Evolutionary conservation across 2,797 vertebrate genomes (phyloP).

Genomic region (Falco biarmicus): DNA sequence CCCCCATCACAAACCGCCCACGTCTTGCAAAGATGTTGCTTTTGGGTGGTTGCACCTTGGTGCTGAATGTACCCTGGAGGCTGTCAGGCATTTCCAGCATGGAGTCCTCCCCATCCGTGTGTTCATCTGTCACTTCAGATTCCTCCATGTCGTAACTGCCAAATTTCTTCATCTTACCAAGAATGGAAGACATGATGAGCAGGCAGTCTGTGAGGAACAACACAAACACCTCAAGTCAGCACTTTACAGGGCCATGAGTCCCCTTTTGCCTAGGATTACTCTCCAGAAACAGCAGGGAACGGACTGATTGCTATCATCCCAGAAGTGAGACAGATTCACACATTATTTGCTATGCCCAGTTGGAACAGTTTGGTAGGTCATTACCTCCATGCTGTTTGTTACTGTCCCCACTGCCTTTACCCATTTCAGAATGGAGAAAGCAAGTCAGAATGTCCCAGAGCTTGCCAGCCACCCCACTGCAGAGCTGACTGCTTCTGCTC

Average conservation of each 20-base stretch:
- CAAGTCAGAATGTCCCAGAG: not conserved
- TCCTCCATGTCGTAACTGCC: constrained; percentile 74
- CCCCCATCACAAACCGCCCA: constrained; percentile 75
- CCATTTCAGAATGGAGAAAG: not conserved
- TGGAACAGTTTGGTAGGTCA: not conserved
- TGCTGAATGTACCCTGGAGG: not conserved
- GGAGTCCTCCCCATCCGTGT: constrained; percentile 78
- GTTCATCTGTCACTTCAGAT: constrained; percentile 70
- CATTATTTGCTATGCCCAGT: not conserved
- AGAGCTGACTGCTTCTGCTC: not conserved
- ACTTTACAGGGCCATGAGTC: not conserved
- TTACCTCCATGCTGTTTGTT: not conserved
- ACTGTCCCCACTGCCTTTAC: not conserved
- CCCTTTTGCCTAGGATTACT: not conserved
- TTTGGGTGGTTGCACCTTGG: constrained; percentile 59
- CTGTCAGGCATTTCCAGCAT: constrained; percentile 55
- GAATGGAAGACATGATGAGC: constrained; percentile 52
- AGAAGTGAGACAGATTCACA: not conserved
- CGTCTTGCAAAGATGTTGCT: constrained; percentile 61
- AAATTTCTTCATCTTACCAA: constrained; percentile 82
- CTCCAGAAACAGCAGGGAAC: not conserved
- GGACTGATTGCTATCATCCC: not conserved
- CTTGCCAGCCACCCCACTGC: not conserved
- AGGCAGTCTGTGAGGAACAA: constrained; percentile 19
- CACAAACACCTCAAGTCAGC: not conserved